These are phyloP conservation scores for Lumbricus terrestris DNA, from an alignment of 2,888 invertebrate genomes.

Conservation along the genomic window DNA sequence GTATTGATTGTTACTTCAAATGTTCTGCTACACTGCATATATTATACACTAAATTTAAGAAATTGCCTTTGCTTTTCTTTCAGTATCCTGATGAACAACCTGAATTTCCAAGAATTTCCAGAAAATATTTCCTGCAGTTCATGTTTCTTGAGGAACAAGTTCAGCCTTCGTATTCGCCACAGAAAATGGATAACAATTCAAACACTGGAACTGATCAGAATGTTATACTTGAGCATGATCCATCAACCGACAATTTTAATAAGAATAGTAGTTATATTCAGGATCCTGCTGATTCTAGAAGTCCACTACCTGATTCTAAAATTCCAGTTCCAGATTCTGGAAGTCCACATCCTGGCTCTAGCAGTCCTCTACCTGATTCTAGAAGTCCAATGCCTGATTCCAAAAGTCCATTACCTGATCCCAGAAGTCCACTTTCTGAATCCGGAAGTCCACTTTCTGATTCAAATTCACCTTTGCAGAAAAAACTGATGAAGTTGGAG, in stretches of 20 bases:
- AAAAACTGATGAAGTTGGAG: background rate
- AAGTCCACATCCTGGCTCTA: background rate
- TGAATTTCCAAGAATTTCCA: constrained; percentile 53
- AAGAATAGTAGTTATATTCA: background rate
- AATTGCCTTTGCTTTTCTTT: background rate
- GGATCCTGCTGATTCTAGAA: background rate
- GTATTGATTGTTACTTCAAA: too few relatives aligned
- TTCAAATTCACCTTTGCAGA: background rate
- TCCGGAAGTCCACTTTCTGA: background rate
- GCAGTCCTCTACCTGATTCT: background rate
- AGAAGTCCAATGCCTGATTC: background rate
- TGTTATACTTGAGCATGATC: background rate
- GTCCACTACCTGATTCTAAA: background rate
- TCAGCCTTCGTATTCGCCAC: background rate
- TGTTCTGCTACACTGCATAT: too few relatives aligned
- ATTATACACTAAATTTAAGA: too few relatives aligned
- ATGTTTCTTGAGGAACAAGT: constrained; percentile 49
- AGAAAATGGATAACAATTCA: background rate
- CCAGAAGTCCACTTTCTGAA: background rate
- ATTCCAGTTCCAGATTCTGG: background rate
- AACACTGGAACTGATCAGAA: background rate
- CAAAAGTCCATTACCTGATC: background rate
- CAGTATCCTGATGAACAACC: constrained; percentile 55
- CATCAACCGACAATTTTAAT: background rate
- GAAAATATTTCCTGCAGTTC: constrained; percentile 55